phyloP scores from a whole-genome alignment of 2,797 vertebrate genomes.

The Oreochromis grahami region DNA sequence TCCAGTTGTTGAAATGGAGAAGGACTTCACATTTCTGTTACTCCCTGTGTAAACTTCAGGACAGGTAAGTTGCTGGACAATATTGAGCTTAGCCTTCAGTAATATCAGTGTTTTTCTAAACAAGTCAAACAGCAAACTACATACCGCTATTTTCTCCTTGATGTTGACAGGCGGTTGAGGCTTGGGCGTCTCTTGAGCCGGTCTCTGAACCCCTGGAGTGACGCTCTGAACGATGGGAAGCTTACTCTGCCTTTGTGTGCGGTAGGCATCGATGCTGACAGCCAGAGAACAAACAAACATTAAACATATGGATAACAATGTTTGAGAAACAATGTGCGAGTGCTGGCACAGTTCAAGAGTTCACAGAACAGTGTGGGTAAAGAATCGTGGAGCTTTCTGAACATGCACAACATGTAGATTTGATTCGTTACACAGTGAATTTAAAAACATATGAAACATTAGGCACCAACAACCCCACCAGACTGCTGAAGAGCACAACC shows the following conservation, averaged over 20 bases:
- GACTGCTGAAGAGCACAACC: background rate
- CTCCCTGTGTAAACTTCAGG: background rate
- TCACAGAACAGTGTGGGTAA: background rate
- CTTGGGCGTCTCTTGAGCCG: conserved; percentile 20
- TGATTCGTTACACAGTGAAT: background rate
- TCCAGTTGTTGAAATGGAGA: background rate
- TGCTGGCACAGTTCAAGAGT: background rate
- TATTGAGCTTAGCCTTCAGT: background rate
- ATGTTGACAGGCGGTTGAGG: conserved; percentile 43
- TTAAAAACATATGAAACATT: background rate
- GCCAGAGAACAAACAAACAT: background rate
- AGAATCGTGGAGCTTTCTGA: background rate
- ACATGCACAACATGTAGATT: background rate
- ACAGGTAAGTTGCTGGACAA: background rate
- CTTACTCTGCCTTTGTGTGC: conserved; percentile 67
- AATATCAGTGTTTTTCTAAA: background rate
- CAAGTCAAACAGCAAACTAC: background rate
- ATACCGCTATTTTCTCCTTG: conserved; percentile 73
- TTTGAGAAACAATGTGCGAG: rapidly evolving
- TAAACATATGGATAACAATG: background rate
- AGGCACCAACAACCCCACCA: rapidly evolving
- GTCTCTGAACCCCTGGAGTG: conserved; percentile 50
- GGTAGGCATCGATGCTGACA: conserved; percentile 75
- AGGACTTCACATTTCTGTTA: background rate
- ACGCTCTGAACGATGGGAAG: conserved; percentile 39